phyloP scores from a whole-genome alignment of 1,140 invertebrate genomes.

The Hypsibius dujardini region DNA sequence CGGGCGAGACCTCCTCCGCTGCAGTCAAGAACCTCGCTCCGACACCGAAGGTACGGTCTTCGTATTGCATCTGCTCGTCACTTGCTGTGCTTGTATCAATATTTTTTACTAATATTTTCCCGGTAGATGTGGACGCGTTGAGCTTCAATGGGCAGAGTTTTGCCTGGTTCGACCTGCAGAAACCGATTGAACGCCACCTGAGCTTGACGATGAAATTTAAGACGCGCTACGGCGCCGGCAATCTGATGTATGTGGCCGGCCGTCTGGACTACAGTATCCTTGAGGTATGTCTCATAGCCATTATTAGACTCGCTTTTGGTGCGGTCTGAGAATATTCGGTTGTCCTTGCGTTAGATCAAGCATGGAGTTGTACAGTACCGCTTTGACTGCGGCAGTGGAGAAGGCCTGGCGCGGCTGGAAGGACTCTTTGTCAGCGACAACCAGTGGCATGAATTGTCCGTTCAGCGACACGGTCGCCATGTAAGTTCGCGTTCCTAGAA shows the following conservation, averaged over 20 bases:
- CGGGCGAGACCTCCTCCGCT: slow-evolving; percentile 47
- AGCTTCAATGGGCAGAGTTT: slow-evolving; percentile 68
- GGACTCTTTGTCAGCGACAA: slow-evolving; percentile 61
- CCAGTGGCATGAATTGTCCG: slow-evolving; percentile 64
- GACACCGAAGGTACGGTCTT: slow-evolving; percentile 16
- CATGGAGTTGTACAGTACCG: slow-evolving; percentile 67
- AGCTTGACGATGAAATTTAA: slow-evolving; percentile 58
- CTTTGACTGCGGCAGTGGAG: slow-evolving; percentile 76
- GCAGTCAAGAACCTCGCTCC: slow-evolving; percentile 31
- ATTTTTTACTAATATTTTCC: background rate
- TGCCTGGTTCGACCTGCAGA: slow-evolving; percentile 52
- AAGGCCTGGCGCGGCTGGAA: slow-evolving; percentile 57
- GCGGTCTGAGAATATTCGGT: slow-evolving; percentile 15
- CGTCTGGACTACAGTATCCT: slow-evolving; percentile 71
- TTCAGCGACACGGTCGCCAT: slow-evolving; percentile 51
- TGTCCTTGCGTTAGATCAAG: slow-evolving; percentile 38
- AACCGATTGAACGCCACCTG: slow-evolving; percentile 56
- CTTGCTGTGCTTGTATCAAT: background rate
- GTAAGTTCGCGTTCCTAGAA: slow-evolving; percentile 3
- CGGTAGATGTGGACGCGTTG: slow-evolving; percentile 36
- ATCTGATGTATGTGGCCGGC: slow-evolving; percentile 64
- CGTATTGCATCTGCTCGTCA: too few species aligned
- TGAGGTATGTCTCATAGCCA: slow-evolving; percentile 41
- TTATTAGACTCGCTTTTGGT: too few species aligned
- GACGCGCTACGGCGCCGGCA: slow-evolving; percentile 65